Evolutionary conservation across 2,888 invertebrate species (phyloP).

Genomic region (Netelia virgata): DNA sequence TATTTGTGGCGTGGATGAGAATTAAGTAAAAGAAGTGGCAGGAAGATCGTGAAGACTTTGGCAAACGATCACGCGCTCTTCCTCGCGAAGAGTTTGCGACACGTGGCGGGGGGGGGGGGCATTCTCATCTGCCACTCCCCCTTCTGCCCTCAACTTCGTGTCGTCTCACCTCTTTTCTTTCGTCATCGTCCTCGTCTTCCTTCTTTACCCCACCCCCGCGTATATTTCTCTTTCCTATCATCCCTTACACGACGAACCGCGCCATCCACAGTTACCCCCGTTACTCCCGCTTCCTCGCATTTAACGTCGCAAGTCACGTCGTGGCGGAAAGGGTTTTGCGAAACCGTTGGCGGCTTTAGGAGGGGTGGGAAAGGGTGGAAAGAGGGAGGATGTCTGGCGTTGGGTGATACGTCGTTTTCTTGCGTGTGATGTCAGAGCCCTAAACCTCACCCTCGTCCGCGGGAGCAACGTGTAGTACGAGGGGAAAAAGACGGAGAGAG

Average conservation of each 20-base stretch:
- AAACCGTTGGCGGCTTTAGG: slow-evolving; percentile 31
- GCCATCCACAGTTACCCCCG: neutral
- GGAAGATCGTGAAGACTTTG: slow-evolving; percentile 11
- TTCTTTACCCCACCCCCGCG: slow-evolving; percentile 29
- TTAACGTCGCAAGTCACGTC: slow-evolving; percentile 82
- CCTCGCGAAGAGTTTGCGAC: neutral
- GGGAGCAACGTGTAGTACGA: slow-evolving; percentile 1
- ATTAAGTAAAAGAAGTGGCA: slow-evolving; percentile 25
- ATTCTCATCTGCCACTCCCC: neutral
- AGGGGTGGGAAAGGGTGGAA: slow-evolving; percentile 21
- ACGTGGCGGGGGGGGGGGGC: neutral
- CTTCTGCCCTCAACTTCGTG: too few species aligned
- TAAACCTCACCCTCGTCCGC: slow-evolving; percentile 61
- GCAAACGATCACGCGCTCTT: slow-evolving; percentile 34
- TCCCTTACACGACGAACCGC: slow-evolving; percentile 10
- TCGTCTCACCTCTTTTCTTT: slow-evolving; percentile 38
- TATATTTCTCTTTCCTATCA: slow-evolving; percentile 46
- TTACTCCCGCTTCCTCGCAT: slow-evolving; percentile 64
- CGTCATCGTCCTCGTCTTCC: slow-evolving; percentile 11
- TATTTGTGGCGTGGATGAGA: slow-evolving; percentile 48
- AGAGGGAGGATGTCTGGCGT: slow-evolving; percentile 76
- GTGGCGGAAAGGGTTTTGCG: slow-evolving; percentile 81
- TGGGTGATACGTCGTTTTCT: slow-evolving; percentile 80
- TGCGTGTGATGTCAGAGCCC: slow-evolving; percentile 72
- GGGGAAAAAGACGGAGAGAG: slow-evolving; percentile 28